Evolutionary conservation across 2,797 vertebrate genomes (phyloP).

Genomic region (Xiphorhynchus erythropygius): DNA sequence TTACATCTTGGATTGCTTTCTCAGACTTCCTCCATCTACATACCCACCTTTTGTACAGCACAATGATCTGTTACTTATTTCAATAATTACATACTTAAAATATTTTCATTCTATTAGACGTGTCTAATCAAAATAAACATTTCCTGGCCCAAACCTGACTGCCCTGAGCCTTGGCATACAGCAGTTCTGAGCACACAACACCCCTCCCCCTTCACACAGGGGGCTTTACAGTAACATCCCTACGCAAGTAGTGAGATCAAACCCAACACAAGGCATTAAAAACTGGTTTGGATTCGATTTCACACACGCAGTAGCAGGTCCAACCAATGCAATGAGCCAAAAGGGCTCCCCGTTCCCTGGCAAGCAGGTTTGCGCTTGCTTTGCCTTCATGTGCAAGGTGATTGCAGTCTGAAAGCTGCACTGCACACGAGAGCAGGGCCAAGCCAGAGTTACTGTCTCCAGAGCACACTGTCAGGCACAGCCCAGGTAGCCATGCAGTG

Average conservation of each 20-base stretch:
- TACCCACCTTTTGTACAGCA: not conserved
- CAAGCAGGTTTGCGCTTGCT: not conserved
- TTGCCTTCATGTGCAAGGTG: not conserved
- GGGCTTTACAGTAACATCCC: not conserved
- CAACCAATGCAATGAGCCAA: not conserved
- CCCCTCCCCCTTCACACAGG: not conserved
- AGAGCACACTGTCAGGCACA: not conserved
- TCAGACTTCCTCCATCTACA: not conserved
- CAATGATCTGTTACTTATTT: not conserved
- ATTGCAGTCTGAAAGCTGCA: not conserved
- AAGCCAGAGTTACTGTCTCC: not conserved
- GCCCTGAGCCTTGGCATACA: fast-evolving
- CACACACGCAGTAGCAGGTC: not conserved
- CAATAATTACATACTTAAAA: not conserved
- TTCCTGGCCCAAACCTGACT: not conserved
- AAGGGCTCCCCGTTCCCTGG: not conserved
- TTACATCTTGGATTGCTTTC: not conserved
- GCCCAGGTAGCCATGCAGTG: fast-evolving
- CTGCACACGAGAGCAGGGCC: fast-evolving
- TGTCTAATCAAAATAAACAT: not conserved
- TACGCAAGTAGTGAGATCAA: not conserved
- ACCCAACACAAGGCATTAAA: not conserved
- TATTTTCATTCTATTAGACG: not conserved
- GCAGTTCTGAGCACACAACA: not conserved
- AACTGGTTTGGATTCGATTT: not conserved